These are phyloP conservation scores for Pampus argenteus DNA, from an alignment of 2,797 vertebrate genomes.

Conservation along the genomic window DNA sequence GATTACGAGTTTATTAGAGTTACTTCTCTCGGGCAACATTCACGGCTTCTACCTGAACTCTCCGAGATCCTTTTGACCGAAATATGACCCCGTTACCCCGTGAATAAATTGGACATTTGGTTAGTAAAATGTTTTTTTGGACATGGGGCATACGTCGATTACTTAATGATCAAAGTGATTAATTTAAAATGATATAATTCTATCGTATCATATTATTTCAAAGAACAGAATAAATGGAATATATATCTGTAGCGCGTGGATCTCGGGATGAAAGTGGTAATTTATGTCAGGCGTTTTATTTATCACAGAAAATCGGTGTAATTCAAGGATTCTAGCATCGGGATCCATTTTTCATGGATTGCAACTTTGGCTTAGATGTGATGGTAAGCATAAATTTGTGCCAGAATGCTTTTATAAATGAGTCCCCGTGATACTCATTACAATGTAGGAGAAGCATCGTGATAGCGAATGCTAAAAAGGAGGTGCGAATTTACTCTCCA, in stretches of 20 bases:
- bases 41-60: not conserved
- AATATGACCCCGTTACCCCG: not conserved
- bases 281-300: not conserved
- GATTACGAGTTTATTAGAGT: not conserved
- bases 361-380: constrained; percentile 25
- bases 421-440: constrained; percentile 49
- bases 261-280: not conserved
- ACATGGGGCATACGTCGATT: not conserved
- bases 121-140: constrained; percentile 1
- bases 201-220: not conserved
- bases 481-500: constrained; percentile 1
- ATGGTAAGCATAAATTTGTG: constrained; percentile 38
- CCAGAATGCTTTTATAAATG: constrained; percentile 46
- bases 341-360: constrained; percentile 32
- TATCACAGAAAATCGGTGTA: not conserved
- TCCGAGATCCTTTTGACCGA: not conserved
- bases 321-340: constrained; percentile 10
- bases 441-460: constrained; percentile 6
- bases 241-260: not conserved
- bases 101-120: not conserved
- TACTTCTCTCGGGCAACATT: constrained; percentile 2
- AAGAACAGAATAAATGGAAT: not conserved
- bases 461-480: constrained; percentile 21
- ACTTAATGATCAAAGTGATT: not conserved
- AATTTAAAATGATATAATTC: not conserved